Conservation (phyloP, 2,797 vertebrate genomes). For the Spinibarbus caldwelli region DNA sequence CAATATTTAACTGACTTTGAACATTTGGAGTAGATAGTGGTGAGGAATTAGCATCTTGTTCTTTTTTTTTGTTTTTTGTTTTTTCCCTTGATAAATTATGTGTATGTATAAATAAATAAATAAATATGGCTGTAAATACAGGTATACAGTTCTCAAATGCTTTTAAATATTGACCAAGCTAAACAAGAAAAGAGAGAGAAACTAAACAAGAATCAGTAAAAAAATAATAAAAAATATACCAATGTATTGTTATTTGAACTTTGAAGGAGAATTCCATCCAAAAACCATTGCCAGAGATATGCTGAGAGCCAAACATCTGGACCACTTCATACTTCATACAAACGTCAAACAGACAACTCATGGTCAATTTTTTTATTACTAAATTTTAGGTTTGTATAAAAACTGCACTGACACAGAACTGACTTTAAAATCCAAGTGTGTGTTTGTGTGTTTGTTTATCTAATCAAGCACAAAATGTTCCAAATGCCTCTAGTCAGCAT, state of each 20-base stretch:
- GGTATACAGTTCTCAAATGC: background rate
- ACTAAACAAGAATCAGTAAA: conserved; percentile 70
- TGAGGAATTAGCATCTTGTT: conserved; percentile 63
- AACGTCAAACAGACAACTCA: background rate
- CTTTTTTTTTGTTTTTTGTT: conserved; percentile 71
- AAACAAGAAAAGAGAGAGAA: conserved; percentile 52
- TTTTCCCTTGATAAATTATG: conserved; percentile 63
- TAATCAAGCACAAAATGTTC: background rate
- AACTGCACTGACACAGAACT: background rate
- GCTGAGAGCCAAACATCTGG: background rate
- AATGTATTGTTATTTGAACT: conserved; percentile 3
- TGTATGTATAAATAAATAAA: background rate
- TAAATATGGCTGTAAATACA: background rate
- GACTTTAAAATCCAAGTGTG: background rate
- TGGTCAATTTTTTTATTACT: background rate
- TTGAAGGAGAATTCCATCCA: conserved; percentile 14
- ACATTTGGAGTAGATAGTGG: conserved; percentile 54
- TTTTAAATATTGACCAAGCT: background rate
- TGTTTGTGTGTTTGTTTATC: background rate
- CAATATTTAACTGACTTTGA: conserved; percentile 66
- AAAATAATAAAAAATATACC: conserved; percentile 54
- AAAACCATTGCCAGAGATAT: background rate
- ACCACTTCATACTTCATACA: background rate
- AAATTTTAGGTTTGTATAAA: background rate
- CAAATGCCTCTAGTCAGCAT: conserved; percentile 11